These are phyloP conservation scores for Marisa cornuarietis DNA, from an alignment of 1,140 invertebrate species.

Conservation along the genomic window DNA sequence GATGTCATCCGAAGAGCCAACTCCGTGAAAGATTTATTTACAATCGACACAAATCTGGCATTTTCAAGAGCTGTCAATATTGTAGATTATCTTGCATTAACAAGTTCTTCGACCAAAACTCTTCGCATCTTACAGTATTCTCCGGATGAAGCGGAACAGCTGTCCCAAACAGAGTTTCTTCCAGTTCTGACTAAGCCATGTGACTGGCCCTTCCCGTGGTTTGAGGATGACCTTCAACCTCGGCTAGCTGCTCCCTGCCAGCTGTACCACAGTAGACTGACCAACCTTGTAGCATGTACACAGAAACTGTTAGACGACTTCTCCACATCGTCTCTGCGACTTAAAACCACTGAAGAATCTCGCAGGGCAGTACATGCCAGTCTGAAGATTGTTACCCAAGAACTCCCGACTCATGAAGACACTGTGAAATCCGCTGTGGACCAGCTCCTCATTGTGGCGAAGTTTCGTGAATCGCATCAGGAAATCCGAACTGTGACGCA, in stretches of 20 bases:
- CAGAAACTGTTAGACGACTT: constrained; percentile 8
- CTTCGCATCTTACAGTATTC: neutral
- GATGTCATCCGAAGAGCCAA: constrained; percentile 22
- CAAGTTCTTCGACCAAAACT: neutral
- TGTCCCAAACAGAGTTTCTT: constrained; percentile 29
- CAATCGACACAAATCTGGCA: constrained; percentile 6
- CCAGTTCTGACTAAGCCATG: constrained; percentile 29
- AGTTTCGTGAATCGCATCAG: neutral
- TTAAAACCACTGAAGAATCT: no score
- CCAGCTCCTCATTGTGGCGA: constrained; percentile 1
- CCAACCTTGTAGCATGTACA: constrained; percentile 8
- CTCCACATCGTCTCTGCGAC: no score
- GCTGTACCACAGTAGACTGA: neutral
- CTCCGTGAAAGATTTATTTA: neutral
- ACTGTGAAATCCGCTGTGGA: neutral
- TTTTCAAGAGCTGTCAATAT: constrained; percentile 11
- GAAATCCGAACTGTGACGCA: no score
- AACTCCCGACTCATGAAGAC: neutral
- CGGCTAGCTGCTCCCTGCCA: constrained; percentile 4
- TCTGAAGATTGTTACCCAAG: neutral
- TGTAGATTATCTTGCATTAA: constrained; percentile 24
- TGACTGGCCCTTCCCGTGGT: constrained; percentile 35
- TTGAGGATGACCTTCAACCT: neutral
- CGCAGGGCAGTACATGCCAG: neutral
- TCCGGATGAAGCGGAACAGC: neutral